Evolutionary conservation across 2,113 vertebrate genomes (phyloP).

Genomic region (Bambusicola thoracicus): DNA sequence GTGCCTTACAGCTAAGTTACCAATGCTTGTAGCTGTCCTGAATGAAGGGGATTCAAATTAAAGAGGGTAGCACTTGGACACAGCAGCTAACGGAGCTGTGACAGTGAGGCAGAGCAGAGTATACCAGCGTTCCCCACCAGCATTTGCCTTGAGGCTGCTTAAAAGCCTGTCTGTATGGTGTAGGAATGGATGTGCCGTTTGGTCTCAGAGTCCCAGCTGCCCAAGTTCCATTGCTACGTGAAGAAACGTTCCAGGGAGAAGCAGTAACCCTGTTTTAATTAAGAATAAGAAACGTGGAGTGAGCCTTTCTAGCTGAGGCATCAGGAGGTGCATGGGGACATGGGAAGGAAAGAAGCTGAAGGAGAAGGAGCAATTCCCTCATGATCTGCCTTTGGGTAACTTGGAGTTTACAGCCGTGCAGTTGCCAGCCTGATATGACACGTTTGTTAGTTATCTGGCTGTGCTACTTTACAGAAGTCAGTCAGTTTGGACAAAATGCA

Average conservation of each 20-base stretch:
- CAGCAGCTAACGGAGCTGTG: not conserved
- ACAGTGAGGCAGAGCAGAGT: not conserved
- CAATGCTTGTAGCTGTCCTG: not conserved
- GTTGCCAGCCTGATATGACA: not conserved
- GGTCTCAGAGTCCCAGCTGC: not conserved
- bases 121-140: not conserved
- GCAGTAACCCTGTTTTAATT: not conserved
- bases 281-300: not conserved
- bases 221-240: not conserved
- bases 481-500: not conserved
- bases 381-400: not conserved
- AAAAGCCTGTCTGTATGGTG: not conserved
- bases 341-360: not conserved
- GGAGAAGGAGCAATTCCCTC: accelerated
- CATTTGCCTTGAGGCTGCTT: not conserved
- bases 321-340: not conserved
- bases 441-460: not conserved
- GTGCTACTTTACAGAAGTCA: not conserved
- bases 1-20: not conserved
- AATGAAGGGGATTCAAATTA: not conserved
- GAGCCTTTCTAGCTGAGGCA: not conserved
- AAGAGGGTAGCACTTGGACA: not conserved
- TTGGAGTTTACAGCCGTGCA: not conserved
- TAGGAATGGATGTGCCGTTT: not conserved
- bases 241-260: not conserved